Conservation (phyloP, 23 tunicate species). For the Ascidia mentula region DNA sequence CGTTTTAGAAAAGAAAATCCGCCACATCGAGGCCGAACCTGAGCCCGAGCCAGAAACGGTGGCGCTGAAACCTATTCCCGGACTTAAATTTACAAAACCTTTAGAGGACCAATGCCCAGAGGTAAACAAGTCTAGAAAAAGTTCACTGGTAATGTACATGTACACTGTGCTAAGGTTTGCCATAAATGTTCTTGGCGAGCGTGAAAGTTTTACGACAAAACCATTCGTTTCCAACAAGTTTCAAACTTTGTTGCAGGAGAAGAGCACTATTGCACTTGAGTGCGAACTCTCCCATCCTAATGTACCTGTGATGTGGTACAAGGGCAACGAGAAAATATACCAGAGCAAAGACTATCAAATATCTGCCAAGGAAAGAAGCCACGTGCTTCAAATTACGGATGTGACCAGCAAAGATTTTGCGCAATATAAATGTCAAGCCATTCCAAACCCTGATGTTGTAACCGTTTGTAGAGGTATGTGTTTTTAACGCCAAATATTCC, state of each 20-base stretch:
- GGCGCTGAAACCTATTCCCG: conserved; percentile 72
- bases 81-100: conserved; percentile 56
- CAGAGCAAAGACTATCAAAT: conserved; percentile 45
- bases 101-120: conserved; percentile 16
- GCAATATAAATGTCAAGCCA: conserved; percentile 61
- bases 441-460: conserved; percentile 84
- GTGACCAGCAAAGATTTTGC: conserved; percentile 33
- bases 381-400: conserved; percentile 34
- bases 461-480: conserved; percentile 65
- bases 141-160: not conserved
- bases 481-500: not conserved
- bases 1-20: conserved; percentile 69
- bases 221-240: not conserved
- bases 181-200: too few species aligned
- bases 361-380: conserved; percentile 30
- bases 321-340: conserved; percentile 54
- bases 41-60: conserved; percentile 58
- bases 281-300: conserved; percentile 83
- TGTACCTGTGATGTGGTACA: conserved; percentile 82
- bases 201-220: too few species aligned
- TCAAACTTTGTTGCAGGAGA: not conserved
- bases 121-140: conserved; percentile 23
- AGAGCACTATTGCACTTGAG: conserved; percentile 8
- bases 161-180: too few species aligned
- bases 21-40: conserved; percentile 63